A percentile compares a stretch with the other conserved stretches of the same genome.
phyloP scores from a whole-genome alignment of 1,140 invertebrate species.

The Musca domestica region DNA sequence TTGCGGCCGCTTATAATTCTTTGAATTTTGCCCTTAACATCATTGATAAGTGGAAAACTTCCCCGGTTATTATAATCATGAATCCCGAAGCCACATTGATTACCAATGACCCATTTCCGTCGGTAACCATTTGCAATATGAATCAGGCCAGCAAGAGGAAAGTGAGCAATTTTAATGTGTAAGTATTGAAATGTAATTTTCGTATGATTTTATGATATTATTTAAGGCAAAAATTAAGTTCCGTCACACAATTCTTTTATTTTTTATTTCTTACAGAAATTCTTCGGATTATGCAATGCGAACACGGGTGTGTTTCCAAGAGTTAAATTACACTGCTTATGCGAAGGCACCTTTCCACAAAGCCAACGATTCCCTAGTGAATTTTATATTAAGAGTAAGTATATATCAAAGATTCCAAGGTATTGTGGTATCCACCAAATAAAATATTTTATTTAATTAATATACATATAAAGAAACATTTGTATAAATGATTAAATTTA shows the following conservation, averaged over 20 bases:
- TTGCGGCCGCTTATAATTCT: conserved; percentile 60
- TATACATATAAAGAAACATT: no score
- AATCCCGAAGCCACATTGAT: conserved; percentile 62
- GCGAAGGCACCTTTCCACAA: conserved; percentile 22
- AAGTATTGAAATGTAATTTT: conserved; percentile 35
- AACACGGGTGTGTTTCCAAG: conserved; percentile 40
- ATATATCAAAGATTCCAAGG: background rate
- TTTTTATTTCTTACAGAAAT: background rate
- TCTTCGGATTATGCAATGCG: conserved; percentile 37
- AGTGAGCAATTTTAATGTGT: conserved; percentile 28
- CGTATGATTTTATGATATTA: background rate
- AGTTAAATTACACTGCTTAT: conserved; percentile 32
- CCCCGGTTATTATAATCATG: conserved; percentile 68
- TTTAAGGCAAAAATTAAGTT: background rate
- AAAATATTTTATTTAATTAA: no score
- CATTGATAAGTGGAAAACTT: conserved; percentile 63
- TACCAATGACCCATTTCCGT: conserved; percentile 68
- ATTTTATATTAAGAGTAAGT: conserved; percentile 36
- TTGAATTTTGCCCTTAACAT: conserved; percentile 66
- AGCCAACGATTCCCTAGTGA: conserved; percentile 31
- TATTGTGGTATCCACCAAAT: no score
- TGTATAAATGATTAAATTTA: no score
- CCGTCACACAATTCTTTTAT: background rate
- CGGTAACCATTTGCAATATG: conserved; percentile 74
- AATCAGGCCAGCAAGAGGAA: conserved; percentile 65